Evolutionary conservation across 2,888 invertebrate genomes (phyloP), one percentile per base, ranked within the genome.

Genomic region (Hypomecis punctinalis): DNA sequence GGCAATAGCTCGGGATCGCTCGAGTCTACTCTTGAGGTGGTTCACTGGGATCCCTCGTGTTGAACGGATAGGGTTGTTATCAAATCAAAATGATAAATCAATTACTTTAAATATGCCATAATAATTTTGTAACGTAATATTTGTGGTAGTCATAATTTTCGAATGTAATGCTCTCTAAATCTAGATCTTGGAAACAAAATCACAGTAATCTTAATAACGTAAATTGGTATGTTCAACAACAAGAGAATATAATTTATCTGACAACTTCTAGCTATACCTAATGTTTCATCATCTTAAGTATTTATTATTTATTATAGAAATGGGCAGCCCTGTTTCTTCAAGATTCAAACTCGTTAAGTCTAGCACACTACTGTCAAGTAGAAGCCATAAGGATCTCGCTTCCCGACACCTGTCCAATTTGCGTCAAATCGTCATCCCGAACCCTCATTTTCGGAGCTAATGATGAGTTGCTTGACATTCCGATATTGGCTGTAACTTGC

Each of bases 391-490:
- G 72, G 75, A 76, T 75, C 76, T 70, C 74, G 75, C 63, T 70
- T 72, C 76, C 71, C 77, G 86, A 84, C 86, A 88, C 84, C 86
- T 86, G 88, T 88, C 88, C 87, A 88, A 88, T 88, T 88, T 88
- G 86, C 84, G 88, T 88, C 88, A 83, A 76, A 79, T 78, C 79
- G 74, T 80, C 79, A 76, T 74, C 75, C 68, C 79, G 82, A 79
- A 79, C 74, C 75, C 77, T 81, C 77, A 80, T 81, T 76, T 73
- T 65, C 72, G 63, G 52, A 55, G 65, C 68, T 76, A 77, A 81
- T 80, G 76, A 78, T 63, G 65, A 61, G 48, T 45, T 47, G 35
- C 36, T 51, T 65, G 57, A 61, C 55, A 65, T 42, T 42, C 61
- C 35, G 59, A 70, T 67, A 64, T 65, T 58, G 57, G 13, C 13